A percentile compares a stretch with the other conserved stretches of the same genome.
Conservation (phyloP, 1,140 invertebrate species). For the Adoxophyes honmai region DNA sequence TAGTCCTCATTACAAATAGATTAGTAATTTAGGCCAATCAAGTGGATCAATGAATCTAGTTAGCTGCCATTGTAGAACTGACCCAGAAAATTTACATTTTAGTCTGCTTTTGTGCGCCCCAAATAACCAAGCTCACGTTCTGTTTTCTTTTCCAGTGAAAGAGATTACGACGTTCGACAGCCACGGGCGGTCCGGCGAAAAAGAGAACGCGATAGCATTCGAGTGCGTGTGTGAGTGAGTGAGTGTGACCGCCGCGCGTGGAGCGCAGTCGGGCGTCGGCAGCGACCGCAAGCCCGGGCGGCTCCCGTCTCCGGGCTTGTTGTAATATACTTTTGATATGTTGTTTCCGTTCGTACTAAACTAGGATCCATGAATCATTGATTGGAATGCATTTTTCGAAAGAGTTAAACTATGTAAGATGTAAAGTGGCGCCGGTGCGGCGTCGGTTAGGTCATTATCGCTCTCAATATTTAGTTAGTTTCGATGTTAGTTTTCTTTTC, state of each 20-base stretch:
- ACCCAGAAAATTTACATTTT: no score
- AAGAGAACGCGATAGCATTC: slow-evolving; percentile 60
- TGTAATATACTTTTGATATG: slow-evolving; percentile 33
- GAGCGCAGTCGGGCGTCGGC: slow-evolving; percentile 23
- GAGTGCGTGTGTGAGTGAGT: slow-evolving; percentile 30
- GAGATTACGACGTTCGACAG: slow-evolving; percentile 65
- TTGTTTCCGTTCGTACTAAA: slow-evolving; percentile 22
- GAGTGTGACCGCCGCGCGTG: slow-evolving; percentile 21
- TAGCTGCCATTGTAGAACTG: no score
- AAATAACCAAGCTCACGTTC: background rate
- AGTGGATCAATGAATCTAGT: no score
- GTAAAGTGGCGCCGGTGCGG: slow-evolving; percentile 9
- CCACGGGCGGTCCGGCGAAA: slow-evolving; percentile 48
- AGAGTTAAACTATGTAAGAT: slow-evolving; percentile 13
- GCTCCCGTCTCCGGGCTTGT: slow-evolving; percentile 17
- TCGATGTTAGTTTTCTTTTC: slow-evolving; percentile 53
- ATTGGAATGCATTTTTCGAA: slow-evolving; percentile 23
- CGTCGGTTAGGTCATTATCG: slow-evolving; percentile 17
- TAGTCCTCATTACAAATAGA: no score
- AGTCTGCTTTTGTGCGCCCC: no score
- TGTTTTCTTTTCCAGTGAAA: slow-evolving; percentile 56
- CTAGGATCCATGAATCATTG: slow-evolving; percentile 25
- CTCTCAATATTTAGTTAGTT: slow-evolving; percentile 49
- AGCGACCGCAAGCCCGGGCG: slow-evolving; percentile 14
- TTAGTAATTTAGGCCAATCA: no score